Conservation (phyloP, 2,888 invertebrate genomes). For the Cantharis rustica region DNA sequence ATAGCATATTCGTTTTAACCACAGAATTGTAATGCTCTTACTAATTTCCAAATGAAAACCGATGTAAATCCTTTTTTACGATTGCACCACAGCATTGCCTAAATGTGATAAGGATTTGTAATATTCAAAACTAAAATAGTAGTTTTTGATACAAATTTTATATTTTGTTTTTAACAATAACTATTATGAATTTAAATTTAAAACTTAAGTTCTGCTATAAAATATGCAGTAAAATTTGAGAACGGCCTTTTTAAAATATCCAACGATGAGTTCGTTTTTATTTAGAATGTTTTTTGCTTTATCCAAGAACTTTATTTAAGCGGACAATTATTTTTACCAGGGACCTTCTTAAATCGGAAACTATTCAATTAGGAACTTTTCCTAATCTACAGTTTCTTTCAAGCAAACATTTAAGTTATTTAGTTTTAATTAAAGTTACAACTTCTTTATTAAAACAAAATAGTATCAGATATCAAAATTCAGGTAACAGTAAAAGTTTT, state of each 20-base stretch:
- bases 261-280: not conserved
- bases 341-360: not conserved
- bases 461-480: not conserved
- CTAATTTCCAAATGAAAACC: not conserved
- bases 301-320: not conserved
- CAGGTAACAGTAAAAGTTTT: not conserved
- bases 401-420: not conserved
- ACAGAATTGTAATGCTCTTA: constrained; percentile 5
- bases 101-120: not conserved
- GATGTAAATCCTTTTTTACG: not conserved
- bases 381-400: not conserved
- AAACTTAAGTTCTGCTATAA: too few relatives aligned
- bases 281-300: too few relatives aligned
- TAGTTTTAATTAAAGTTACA: not conserved
- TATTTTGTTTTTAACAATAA: too few relatives aligned
- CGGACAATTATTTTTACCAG: not conserved
- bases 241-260: too few relatives aligned
- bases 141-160: not conserved
- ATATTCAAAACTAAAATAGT: not conserved
- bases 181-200: too few relatives aligned
- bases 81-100: not conserved
- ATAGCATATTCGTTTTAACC: constrained; percentile 8
- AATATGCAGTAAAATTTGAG: too few relatives aligned
- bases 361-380: not conserved
- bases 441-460: not conserved